Percentiles rank a stretch among this genome's conserved stretches.
These are phyloP conservation scores for Syncerus caffer DNA, from an alignment of 2,797 vertebrate genomes.

Conservation along the genomic window DNA sequence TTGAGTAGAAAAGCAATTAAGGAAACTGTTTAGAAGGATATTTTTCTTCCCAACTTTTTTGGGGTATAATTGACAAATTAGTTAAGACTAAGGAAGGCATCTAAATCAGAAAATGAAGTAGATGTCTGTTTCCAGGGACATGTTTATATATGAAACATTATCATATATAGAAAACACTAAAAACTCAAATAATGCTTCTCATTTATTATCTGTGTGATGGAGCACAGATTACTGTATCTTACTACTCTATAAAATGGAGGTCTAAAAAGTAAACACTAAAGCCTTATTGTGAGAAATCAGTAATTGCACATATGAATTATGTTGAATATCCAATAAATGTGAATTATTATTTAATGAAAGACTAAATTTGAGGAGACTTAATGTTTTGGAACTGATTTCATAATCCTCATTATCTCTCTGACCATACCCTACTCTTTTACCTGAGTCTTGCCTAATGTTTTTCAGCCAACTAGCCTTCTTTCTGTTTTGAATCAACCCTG, in stretches of 20 bases:
- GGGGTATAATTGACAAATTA: not conserved
- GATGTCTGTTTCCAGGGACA: not conserved
- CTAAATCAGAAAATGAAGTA: not conserved
- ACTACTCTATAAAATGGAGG: not conserved
- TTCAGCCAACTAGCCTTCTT: not conserved
- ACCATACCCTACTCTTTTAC: not conserved
- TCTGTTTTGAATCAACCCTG: not conserved
- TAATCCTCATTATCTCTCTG: not conserved
- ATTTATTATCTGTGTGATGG: not conserved
- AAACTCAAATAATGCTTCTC: not conserved
- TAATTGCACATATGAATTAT: not conserved
- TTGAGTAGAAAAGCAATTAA: not conserved
- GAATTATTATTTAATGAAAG: not conserved
- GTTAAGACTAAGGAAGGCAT: not conserved
- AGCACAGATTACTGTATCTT: not conserved
- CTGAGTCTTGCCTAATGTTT: not conserved
- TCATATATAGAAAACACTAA: not conserved
- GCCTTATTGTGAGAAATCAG: not conserved
- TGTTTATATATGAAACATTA: not conserved
- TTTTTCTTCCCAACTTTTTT: not conserved
- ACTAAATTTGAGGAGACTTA: not conserved
- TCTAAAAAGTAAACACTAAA: not conserved
- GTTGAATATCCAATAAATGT: not conserved
- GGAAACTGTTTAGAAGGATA: not conserved
- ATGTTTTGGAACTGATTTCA: not conserved